phyloP scores from a whole-genome alignment of 2,797 vertebrate species.

The Cercopithecus mitis region DNA sequence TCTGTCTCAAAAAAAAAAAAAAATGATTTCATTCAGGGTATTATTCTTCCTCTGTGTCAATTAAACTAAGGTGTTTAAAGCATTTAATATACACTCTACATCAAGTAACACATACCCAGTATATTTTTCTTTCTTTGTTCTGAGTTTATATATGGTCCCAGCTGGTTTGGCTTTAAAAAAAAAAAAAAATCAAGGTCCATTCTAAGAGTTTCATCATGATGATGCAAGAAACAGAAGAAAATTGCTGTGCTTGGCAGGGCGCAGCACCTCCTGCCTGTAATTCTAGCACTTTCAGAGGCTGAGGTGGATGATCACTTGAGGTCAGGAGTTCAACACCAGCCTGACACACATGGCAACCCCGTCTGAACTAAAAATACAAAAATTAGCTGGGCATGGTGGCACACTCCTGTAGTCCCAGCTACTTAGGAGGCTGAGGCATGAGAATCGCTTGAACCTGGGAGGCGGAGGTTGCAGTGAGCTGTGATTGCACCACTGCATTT shows the following conservation, averaged over 20 bases:
- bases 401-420: neutral
- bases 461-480: neutral
- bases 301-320: neutral
- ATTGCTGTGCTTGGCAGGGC: neutral
- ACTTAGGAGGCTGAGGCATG: neutral
- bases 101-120: neutral
- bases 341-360: neutral
- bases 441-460: neutral
- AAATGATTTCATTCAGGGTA: neutral
- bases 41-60: neutral
- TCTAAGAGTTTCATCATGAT: neutral
- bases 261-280: neutral
- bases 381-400: neutral
- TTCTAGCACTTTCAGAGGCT: neutral
- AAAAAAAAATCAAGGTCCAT: neutral
- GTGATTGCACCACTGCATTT: neutral
- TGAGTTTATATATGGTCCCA: neutral
- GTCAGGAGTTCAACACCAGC: neutral
- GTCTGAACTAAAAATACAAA: neutral
- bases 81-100: neutral
- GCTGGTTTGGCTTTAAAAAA: neutral
- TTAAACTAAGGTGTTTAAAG: neutral
- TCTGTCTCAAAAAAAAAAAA: neutral
- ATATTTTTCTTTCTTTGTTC: constrained; percentile 14
- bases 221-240: no score